A percentile compares a stretch with the other conserved stretches of the same genome.
phyloP scores from a whole-genome alignment of 2,888 invertebrate species.

The Melieria picta region DNA sequence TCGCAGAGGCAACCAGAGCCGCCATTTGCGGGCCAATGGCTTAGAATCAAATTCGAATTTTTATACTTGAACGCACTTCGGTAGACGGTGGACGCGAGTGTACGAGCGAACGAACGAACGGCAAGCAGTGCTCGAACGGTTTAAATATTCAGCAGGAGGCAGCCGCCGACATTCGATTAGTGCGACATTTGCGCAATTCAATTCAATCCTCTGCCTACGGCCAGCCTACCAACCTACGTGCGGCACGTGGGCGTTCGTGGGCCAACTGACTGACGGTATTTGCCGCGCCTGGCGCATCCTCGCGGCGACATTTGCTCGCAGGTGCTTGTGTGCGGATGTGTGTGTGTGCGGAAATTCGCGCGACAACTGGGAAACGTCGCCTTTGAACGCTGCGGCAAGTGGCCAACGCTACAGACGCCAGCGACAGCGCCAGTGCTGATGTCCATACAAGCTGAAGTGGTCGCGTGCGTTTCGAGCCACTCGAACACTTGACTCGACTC shows the following conservation, averaged over 20 bases:
- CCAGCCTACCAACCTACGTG: not conserved
- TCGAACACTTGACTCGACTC: not conserved
- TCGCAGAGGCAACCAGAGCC: slow-evolving; percentile 1
- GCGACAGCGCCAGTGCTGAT: not conserved
- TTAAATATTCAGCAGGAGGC: no score
- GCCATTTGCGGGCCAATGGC: slow-evolving; percentile 50
- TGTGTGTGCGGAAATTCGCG: no score
- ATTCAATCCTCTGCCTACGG: not conserved
- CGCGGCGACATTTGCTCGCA: no score
- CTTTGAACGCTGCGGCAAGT: no score
- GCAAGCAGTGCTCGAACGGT: no score
- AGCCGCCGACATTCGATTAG: no score
- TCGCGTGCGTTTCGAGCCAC: not conserved
- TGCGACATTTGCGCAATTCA: slow-evolving; percentile 21
- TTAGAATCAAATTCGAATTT: slow-evolving; percentile 62
- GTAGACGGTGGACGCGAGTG: slow-evolving; percentile 49
- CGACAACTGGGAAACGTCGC: no score
- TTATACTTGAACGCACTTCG: slow-evolving; percentile 52
- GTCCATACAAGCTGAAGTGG: slow-evolving; percentile 7
- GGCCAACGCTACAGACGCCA: not conserved
- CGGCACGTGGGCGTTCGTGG: not conserved
- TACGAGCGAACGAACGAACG: not conserved
- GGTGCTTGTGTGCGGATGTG: no score
- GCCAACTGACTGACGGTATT: no score
- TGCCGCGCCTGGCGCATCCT: no score